Conservation (phyloP, 2,113 vertebrate species). For the Propithecus coquereli region DNA sequence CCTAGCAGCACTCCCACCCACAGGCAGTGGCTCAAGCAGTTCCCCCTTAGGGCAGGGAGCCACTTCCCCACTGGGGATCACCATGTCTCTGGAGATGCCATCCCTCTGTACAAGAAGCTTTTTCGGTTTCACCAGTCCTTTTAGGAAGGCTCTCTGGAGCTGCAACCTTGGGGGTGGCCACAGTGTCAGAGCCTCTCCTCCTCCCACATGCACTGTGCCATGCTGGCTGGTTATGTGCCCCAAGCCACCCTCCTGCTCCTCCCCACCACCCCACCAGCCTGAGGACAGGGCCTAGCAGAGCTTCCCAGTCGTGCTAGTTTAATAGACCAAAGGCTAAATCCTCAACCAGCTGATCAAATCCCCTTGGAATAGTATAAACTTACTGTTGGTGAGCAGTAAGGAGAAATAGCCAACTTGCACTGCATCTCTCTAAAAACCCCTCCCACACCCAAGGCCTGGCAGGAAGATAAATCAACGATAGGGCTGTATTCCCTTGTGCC, state of each 20-base stretch:
- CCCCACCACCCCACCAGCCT: background rate
- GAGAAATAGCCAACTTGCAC: background rate
- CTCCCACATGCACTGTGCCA: background rate
- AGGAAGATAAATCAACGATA: background rate
- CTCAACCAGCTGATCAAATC: background rate
- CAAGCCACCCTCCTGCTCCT: background rate
- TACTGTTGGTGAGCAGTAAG: background rate
- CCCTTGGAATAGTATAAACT: background rate
- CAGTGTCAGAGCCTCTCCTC: background rate
- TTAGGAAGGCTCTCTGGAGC: background rate
- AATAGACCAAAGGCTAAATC: background rate
- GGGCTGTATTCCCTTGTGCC: background rate
- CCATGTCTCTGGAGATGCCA: background rate
- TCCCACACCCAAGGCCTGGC: too few species aligned
- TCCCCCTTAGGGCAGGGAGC: background rate
- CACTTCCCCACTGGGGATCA: too few species aligned
- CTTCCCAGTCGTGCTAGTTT: background rate
- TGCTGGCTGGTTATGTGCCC: background rate
- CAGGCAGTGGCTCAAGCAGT: background rate
- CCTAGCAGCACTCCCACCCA: background rate
- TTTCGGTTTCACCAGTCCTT: background rate
- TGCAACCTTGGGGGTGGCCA: background rate
- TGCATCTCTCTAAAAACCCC: background rate
- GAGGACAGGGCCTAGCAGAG: background rate
- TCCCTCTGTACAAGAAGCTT: background rate